These are phyloP conservation scores for Pentalonia nigronervosa DNA, from an alignment of 1,140 invertebrate genomes.

Conservation along the genomic window DNA sequence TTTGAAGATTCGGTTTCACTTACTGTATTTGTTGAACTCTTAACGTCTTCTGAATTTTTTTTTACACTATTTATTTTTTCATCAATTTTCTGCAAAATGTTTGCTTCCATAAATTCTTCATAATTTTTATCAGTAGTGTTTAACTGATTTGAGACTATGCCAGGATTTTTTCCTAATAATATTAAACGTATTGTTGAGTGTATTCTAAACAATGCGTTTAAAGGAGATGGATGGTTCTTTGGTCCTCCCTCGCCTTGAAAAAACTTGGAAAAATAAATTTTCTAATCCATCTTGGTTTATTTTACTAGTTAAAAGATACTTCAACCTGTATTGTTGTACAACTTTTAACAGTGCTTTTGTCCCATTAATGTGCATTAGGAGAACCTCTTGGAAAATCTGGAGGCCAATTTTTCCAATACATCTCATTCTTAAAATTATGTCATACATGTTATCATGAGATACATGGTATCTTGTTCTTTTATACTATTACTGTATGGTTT, in stretches of 20 bases:
- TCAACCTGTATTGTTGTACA: neutral
- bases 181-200: conserved; percentile 58
- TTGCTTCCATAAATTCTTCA: conserved; percentile 31
- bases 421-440: too few relatives aligned
- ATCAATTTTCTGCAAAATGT: neutral
- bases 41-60: neutral
- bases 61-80: neutral
- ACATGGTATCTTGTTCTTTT: neutral
- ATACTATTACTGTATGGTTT: neutral
- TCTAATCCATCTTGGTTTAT: conserved; percentile 60
- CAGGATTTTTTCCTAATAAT: conserved; percentile 59
- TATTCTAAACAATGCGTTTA: conserved; percentile 54
- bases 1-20: too few relatives aligned
- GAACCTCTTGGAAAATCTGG: conserved; percentile 34
- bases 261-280: conserved; percentile 59
- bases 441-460: too few relatives aligned
- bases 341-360: neutral
- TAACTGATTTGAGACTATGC: conserved; percentile 30
- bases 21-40: neutral
- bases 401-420: too few relatives aligned
- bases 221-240: conserved; percentile 58
- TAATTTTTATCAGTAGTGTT: conserved; percentile 44
- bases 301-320: conserved; percentile 57
- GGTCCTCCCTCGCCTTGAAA: conserved; percentile 52
- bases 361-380: neutral